Base-by-base conservation (phyloP, 2,888 invertebrate genomes). In the Amblyjoppa proteus region DNA sequence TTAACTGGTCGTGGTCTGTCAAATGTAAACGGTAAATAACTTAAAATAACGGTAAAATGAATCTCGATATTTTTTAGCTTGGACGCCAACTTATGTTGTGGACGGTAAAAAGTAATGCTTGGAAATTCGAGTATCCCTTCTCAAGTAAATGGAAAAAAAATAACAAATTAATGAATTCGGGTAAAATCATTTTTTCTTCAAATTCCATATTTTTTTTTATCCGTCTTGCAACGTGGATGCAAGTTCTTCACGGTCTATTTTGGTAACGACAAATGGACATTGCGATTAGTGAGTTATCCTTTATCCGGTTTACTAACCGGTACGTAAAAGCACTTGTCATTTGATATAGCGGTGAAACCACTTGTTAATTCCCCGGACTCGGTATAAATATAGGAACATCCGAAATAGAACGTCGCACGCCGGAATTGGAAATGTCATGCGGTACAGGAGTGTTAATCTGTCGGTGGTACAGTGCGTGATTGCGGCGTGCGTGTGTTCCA, bases 401-500 rank as follows among this genome's bases (percentile, higher is more conserved):
- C 70, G 69, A 87, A 88, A 87, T 87, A 84, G 86, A 88, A 80
- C 76, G 74, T 64, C 80, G 79, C 82, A 81, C 71, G 84, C 83
- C 87, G 84, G 75, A 85, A 86, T 88, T 87, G 87, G 88, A 88
- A 88, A 88, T 88, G 87, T 87, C 88, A 86, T 83, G 77, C 75
- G 64, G 78, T 71, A 61, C 74, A 83, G 80, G 25, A 68, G 74
- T 74, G 56, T 75, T 86, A 77, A 68, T 80, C 49, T 45, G 38
- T 49, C 71, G 34, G 58, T 38, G 53, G 58, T 38, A 34, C 61
- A 61, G 31, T 49, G 71, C 34, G 71, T 45, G 38, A 20, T 58
- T 77, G 31, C 73, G 5, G 68, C 58, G 58, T 51, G 51, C 58
- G 11, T 34, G 58, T 64, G 81, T 64, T 56, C 28, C 25, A 16